phyloP scores from a whole-genome alignment of 2,797 vertebrate species.

The Artibeus lituratus region DNA sequence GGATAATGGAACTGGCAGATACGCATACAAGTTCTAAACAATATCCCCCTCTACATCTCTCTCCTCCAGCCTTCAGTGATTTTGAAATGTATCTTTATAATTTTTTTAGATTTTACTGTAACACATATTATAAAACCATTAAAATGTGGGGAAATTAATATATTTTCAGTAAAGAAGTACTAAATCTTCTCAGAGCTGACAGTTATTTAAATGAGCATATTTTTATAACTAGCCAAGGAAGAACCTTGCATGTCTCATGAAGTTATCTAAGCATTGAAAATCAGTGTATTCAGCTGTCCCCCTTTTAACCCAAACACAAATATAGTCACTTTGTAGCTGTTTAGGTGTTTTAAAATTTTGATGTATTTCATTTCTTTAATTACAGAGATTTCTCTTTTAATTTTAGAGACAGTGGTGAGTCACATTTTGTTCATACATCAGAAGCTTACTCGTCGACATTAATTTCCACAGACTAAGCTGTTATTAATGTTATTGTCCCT shows the following conservation, averaged over 20 bases:
- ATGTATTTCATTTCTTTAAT: background rate
- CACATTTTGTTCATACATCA: background rate
- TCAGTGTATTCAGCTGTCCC: background rate
- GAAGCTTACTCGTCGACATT: background rate
- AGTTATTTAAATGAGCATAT: background rate
- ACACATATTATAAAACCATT: background rate
- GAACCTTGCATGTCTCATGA: background rate
- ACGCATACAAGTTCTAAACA: background rate
- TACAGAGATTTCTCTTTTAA: slow-evolving; percentile 33
- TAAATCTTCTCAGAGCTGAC: background rate
- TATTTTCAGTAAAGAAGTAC: background rate
- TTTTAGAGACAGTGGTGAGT: slow-evolving; percentile 17
- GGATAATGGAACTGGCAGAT: background rate
- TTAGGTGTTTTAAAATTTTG: background rate
- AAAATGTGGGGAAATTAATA: background rate
- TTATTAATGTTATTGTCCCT: background rate
- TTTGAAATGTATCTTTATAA: slow-evolving; percentile 18
- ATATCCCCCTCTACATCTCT: background rate
- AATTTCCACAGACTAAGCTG: slow-evolving; percentile 27
- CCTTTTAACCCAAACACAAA: background rate
- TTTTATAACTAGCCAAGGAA: slow-evolving; percentile 9
- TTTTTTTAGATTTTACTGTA: background rate
- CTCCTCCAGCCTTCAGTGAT: background rate
- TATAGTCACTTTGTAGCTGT: background rate
- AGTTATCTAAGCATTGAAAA: slow-evolving; percentile 8